Evolutionary conservation across 2,888 invertebrate species (phyloP), one percentile per base, ranked within the genome.

Genomic region (Zygogramma bicolorata): DNA sequence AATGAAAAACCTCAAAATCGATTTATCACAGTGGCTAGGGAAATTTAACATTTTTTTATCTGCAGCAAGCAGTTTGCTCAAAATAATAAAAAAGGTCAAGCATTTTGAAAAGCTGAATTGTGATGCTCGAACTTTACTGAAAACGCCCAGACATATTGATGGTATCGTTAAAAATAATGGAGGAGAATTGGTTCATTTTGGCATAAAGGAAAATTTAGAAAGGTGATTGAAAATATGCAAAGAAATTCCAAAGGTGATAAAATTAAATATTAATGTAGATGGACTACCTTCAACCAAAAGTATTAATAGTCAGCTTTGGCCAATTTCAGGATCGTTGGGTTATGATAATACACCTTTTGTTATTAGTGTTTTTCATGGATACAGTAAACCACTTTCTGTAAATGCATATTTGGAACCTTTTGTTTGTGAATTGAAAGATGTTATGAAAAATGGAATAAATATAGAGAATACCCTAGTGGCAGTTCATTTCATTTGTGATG

Each of bases 401-500:
- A 34, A 68, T 61, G 34, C 49, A 22, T 49, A 57, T 61, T 49
- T 68, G 34, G 61, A 29, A 31, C 25, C 46, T 31, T 68, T 68
- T 53, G 61, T 68, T n/a, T 31, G 29, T 42, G 60, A 68, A 6
- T 31, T 68, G 4, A 42, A 42, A 68, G 10, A 29, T 10, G 20
- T 68, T 27, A 3, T n/a, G 22, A 27, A 10, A 20, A 13, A 62
- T 29, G 57, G 68, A 10, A 49, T 68, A 5, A 1, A 8, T 22
- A 6, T 68, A 5, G 10, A 46, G 31, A 15, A 13, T 20, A 2
- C 22, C 4, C 13, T n/a, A 1, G 49, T 68, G 18, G 15, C 13
- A 8, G 40, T 68, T 29, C 7, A n/a, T 13, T 40, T 71, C n/a
- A 77, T 80, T 22, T 81, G 81, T 74, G 81, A 81, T 77, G 70